These are phyloP conservation scores for Leucosticte australis DNA, from an alignment of 2,113 vertebrate genomes.

Conservation along the genomic window DNA sequence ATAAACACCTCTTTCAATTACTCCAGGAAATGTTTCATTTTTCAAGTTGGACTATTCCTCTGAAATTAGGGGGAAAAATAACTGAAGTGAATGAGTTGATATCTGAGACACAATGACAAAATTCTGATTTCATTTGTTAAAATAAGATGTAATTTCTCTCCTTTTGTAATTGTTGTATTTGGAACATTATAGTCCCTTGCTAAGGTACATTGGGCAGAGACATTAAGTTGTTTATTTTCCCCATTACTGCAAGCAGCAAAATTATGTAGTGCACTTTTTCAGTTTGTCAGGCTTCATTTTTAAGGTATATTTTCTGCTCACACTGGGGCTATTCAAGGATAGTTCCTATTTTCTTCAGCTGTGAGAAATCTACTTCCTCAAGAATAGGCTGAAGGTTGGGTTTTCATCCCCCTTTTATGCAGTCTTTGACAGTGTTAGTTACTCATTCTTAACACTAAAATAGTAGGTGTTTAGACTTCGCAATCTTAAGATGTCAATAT, in stretches of 20 bases:
- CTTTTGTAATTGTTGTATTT: not conserved
- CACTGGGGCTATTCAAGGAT: accelerated
- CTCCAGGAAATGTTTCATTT: not conserved
- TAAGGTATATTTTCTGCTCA: not conserved
- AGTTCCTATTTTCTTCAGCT: not conserved
- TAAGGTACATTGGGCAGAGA: not conserved
- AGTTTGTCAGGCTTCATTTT: not conserved
- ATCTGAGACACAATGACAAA: not conserved
- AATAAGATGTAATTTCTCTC: not conserved
- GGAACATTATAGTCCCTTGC: not conserved
- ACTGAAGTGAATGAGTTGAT: not conserved
- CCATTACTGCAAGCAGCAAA: not conserved
- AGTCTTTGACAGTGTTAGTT: not conserved
- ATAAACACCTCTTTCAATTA: not conserved
- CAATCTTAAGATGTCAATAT: not conserved
- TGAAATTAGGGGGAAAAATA: not conserved
- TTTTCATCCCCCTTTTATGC: not conserved
- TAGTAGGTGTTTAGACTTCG: not conserved
- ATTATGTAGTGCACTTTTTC: not conserved
- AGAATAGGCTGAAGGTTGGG: not conserved
- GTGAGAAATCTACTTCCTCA: not conserved
- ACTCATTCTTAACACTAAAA: not conserved
- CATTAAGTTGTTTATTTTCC: not conserved
- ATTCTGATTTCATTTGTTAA: not conserved
- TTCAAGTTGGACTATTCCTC: not conserved